A percentile compares a stretch with the other conserved stretches of the same genome.
These are phyloP conservation scores for Marmota flaviventris DNA, from an alignment of 2,113 vertebrate species.

Conservation along the genomic window DNA sequence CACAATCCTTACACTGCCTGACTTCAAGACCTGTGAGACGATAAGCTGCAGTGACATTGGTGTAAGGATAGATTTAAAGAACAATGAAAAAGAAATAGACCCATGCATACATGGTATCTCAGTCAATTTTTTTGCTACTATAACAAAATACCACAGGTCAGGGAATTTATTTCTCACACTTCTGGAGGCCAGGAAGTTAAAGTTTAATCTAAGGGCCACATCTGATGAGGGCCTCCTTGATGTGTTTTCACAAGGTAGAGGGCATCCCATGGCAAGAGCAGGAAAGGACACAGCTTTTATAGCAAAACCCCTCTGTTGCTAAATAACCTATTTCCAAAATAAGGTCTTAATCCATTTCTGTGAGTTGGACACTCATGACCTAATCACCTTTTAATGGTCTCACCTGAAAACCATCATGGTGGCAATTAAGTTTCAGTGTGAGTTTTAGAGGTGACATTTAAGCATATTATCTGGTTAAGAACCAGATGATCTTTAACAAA, in stretches of 20 bases:
- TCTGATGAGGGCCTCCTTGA: neutral
- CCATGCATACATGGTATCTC: neutral
- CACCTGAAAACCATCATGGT: neutral
- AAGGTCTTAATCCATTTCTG: neutral
- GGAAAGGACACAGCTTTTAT: neutral
- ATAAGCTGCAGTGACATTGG: neutral
- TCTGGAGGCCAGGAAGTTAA: neutral
- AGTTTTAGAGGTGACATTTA: neutral
- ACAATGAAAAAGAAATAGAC: neutral
- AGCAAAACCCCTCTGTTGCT: too few relatives aligned
- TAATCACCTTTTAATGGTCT: too few relatives aligned
- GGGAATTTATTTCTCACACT: neutral
- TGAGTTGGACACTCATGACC: too few relatives aligned
- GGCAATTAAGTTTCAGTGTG: neutral
- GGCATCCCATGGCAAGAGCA: neutral
- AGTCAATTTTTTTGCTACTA: neutral
- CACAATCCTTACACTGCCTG: neutral
- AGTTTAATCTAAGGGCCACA: neutral
- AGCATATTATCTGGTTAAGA: neutral
- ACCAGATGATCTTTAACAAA: neutral
- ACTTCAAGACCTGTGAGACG: neutral
- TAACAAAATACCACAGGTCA: neutral
- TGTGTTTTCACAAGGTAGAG: neutral
- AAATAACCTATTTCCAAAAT: neutral
- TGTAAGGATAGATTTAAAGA: neutral